phyloP scores from a whole-genome alignment of 2,797 vertebrate genomes.

The Helarctos malayanus region DNA sequence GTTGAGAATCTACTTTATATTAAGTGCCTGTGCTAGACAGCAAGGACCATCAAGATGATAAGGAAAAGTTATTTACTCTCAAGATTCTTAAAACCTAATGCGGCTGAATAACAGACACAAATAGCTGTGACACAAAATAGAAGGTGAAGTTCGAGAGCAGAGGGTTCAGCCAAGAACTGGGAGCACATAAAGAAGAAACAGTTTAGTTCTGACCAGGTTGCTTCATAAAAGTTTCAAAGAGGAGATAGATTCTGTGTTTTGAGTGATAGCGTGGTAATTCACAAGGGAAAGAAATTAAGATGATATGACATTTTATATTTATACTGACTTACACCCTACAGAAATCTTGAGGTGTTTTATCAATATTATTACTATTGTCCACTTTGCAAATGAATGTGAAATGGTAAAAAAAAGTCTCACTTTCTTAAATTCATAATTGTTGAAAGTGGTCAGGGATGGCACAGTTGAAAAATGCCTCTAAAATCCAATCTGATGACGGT shows the following conservation, averaged over 20 bases:
- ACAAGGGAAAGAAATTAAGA: neutral
- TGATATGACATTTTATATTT: neutral
- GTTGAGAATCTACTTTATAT: neutral
- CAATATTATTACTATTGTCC: neutral
- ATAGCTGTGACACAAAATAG: neutral
- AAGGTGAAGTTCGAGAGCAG: neutral
- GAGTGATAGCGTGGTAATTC: neutral
- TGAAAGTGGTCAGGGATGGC: neutral
- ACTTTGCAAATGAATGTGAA: neutral
- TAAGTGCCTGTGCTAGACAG: neutral
- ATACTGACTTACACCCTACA: neutral
- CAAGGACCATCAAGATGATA: neutral
- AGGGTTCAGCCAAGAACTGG: neutral
- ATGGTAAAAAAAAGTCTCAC: neutral
- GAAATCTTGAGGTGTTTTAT: neutral
- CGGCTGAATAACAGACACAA: neutral
- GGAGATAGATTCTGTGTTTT: neutral
- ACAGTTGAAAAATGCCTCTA: neutral
- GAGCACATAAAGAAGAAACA: neutral
- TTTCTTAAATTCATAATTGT: constrained; percentile 29
- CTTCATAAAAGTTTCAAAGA: neutral
- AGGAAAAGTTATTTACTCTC: neutral
- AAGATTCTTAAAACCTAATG: neutral
- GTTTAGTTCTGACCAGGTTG: neutral
- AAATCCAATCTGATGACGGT: constrained; percentile 7